Evolutionary conservation across 2,888 invertebrate genomes (phyloP).

Genomic region (Agelastica alni): DNA sequence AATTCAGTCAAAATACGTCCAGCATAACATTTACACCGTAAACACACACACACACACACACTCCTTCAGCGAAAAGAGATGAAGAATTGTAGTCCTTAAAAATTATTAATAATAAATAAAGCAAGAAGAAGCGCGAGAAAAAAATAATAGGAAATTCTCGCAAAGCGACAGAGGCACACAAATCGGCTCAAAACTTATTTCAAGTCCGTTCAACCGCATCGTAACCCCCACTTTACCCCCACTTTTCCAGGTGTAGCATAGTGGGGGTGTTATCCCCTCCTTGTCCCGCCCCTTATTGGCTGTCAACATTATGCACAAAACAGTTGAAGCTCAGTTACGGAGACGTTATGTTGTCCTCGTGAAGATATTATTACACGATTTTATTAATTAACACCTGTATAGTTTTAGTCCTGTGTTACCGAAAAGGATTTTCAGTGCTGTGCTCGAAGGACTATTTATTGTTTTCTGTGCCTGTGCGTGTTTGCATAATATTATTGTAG

Average conservation of each 20-base stretch:
- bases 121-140: slow-evolving; percentile 13
- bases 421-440: slow-evolving; percentile 44
- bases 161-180: slow-evolving; percentile 38
- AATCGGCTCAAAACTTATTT: slow-evolving; percentile 54
- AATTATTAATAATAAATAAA: slow-evolving; percentile 8
- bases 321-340: slow-evolving; percentile 57
- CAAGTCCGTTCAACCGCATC: slow-evolving; percentile 55
- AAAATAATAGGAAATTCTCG: slow-evolving; percentile 52
- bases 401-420: slow-evolving; percentile 36
- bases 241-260: slow-evolving; percentile 47
- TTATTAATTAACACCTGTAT: slow-evolving; percentile 41
- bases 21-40: no score
- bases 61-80: no score
- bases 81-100: neutral
- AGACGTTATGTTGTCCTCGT: slow-evolving; percentile 57
- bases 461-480: slow-evolving; percentile 46
- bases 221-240: slow-evolving; percentile 44
- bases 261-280: slow-evolving; percentile 56
- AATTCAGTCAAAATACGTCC: no score
- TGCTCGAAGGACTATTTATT: slow-evolving; percentile 41
- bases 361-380: slow-evolving; percentile 52
- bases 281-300: slow-evolving; percentile 57
- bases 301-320: slow-evolving; percentile 57
- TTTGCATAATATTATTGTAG: slow-evolving; percentile 41
- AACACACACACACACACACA: no score